These are phyloP conservation scores for Ptiloglossa arizonensis DNA, from an alignment of 1,140 invertebrate genomes.

Conservation along the genomic window DNA sequence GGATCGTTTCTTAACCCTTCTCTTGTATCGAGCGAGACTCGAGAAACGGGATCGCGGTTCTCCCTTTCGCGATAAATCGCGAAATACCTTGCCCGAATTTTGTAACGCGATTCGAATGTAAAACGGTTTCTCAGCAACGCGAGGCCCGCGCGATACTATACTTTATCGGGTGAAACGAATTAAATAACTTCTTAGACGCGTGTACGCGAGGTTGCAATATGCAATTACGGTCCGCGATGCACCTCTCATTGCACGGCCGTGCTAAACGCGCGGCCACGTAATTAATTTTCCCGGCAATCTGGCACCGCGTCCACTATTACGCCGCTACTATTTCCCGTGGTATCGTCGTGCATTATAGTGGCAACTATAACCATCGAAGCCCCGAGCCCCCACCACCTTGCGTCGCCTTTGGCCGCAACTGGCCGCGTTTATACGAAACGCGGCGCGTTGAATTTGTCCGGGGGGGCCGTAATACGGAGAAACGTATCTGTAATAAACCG, in stretches of 20 bases:
- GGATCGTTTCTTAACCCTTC: too few relatives aligned
- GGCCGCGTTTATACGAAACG: constrained; percentile 43
- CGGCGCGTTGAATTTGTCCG: constrained; percentile 32
- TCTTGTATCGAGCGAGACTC: too few relatives aligned
- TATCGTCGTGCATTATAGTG: constrained; percentile 45
- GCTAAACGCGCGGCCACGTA: constrained; percentile 41
- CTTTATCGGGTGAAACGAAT: constrained; percentile 39
- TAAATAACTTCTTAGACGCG: constrained; percentile 52
- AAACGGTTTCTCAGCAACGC: too few relatives aligned
- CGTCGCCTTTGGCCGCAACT: neutral
- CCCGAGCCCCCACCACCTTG: neutral
- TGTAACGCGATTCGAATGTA: neutral
- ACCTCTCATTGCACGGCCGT: constrained; percentile 35
- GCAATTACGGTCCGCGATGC: constrained; percentile 39
- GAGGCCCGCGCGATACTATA: too few relatives aligned
- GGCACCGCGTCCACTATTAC: constrained; percentile 53
- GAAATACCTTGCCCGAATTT: too few relatives aligned
- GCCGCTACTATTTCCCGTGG: constrained; percentile 43
- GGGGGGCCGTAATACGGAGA: constrained; percentile 34
- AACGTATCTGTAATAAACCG: constrained; percentile 49
- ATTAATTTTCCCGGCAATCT: constrained; percentile 53
- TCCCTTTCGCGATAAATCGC: too few relatives aligned
- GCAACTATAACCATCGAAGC: constrained; percentile 26
- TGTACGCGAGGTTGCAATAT: constrained; percentile 28
- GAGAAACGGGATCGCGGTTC: too few relatives aligned